Evolutionary conservation across 1,140 invertebrate species (phyloP).

Genomic region (Linepithema humile): DNA sequence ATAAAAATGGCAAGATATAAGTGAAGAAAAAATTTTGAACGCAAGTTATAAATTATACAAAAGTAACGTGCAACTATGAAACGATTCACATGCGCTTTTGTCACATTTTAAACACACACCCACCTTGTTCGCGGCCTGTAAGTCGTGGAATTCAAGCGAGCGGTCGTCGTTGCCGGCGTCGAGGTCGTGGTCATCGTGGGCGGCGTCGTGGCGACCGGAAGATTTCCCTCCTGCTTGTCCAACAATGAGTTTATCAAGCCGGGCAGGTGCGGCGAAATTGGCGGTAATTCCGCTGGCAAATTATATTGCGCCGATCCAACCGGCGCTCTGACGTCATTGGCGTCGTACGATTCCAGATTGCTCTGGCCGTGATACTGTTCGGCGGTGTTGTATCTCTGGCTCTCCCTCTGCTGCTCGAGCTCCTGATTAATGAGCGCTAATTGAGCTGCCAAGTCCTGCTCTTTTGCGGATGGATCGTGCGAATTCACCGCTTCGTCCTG

Average conservation of each 20-base stretch:
- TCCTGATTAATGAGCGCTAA: conserved; percentile 72
- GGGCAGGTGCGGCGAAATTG: conserved; percentile 85
- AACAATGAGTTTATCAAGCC: conserved; percentile 86
- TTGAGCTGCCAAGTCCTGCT: conserved; percentile 72
- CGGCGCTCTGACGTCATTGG: conserved; percentile 69
- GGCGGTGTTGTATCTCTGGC: conserved; percentile 44
- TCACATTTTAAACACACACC: conserved; percentile 70
- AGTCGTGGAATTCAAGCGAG: conserved; percentile 74
- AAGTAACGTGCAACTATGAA: no score
- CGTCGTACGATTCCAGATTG: conserved; percentile 44
- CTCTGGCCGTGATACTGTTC: conserved; percentile 42
- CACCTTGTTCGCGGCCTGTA: conserved; percentile 74
- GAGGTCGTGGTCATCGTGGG: conserved; percentile 70
- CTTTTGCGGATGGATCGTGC: conserved; percentile 65
- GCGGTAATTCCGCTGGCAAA: conserved; percentile 83
- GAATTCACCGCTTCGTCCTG: conserved; percentile 56
- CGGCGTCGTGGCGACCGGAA: conserved; percentile 32
- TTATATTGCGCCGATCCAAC: conserved; percentile 78
- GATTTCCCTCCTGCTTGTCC: conserved; percentile 78
- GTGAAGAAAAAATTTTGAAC: neutral
- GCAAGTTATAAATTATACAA: neutral
- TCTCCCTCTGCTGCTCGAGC: conserved; percentile 68
- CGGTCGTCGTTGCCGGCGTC: conserved; percentile 72
- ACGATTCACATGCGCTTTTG: no score
- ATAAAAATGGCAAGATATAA: neutral